phyloP scores from a whole-genome alignment of 2,113 vertebrate genomes.

The Hippoglossus stenolepis region DNA sequence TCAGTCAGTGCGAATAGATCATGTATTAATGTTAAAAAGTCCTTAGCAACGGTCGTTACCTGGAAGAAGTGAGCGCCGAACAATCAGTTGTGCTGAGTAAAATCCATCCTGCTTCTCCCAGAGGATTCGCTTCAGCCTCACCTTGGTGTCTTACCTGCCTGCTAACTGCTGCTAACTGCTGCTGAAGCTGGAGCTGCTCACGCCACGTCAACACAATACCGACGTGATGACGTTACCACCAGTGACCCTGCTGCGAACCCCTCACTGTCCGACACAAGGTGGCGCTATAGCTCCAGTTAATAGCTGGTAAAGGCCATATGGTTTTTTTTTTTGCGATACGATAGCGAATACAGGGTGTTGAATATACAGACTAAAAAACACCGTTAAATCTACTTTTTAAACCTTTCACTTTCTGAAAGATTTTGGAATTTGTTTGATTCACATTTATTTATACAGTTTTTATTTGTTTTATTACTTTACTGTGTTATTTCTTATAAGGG shows the following conservation, averaged over 20 bases:
- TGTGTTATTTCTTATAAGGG: too few relatives aligned
- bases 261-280: constrained; percentile 27
- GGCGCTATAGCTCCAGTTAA: constrained; percentile 28
- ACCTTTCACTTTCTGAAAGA: too few relatives aligned
- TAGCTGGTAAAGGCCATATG: too few relatives aligned
- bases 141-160: constrained; percentile 20
- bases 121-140: constrained; percentile 17
- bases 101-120: constrained; percentile 46
- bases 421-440: too few relatives aligned
- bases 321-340: too few relatives aligned
- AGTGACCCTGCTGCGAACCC: too few relatives aligned
- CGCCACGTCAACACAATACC: constrained; percentile 83
- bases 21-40: fast-evolving
- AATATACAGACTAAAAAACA: too few relatives aligned
- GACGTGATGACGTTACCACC: constrained; percentile 74
- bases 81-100: constrained; percentile 39
- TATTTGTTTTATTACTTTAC: too few relatives aligned
- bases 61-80: constrained; percentile 23
- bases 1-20: neutral
- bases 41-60: constrained; percentile 32
- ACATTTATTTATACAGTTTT: too few relatives aligned
- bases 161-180: constrained; percentile 50
- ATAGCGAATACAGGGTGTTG: too few relatives aligned
- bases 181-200: constrained; percentile 47
- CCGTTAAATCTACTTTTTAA: too few relatives aligned